Percentiles rank a stretch among this genome's conserved stretches.
Conservation (phyloP, 1,140 invertebrate genomes). For the Drosophila biarmipes region DNA sequence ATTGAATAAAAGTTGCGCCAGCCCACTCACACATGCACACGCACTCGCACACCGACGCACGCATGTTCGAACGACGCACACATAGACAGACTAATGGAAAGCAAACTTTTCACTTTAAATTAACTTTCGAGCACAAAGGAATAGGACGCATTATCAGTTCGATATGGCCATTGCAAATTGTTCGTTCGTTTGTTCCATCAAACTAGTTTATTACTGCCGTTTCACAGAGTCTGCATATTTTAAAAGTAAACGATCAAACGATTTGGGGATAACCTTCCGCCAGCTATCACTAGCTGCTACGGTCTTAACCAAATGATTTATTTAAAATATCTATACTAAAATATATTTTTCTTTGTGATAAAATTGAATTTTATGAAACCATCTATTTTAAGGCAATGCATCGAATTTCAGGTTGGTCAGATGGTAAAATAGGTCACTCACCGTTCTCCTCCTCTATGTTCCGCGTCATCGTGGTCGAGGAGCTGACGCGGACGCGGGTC, state of each 20-base stretch:
- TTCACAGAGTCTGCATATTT: neutral
- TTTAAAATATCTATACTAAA: neutral
- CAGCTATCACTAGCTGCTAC: too few relatives aligned
- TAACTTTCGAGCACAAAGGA: constrained; percentile 52
- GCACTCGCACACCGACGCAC: constrained; percentile 14
- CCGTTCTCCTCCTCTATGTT: constrained; percentile 83
- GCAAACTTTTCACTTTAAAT: constrained; percentile 78
- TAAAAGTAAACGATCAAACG: neutral
- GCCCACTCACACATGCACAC: constrained; percentile 16
- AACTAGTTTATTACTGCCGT: constrained; percentile 1
- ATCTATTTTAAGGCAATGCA: too few relatives aligned
- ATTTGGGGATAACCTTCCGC: too few relatives aligned
- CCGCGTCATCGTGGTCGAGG: constrained; percentile 77
- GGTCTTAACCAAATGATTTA: too few relatives aligned
- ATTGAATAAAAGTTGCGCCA: constrained; percentile 73
- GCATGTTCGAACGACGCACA: neutral
- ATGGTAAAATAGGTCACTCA: constrained; percentile 44
- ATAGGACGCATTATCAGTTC: constrained; percentile 23
- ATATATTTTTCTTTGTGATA: neutral
- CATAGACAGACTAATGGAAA: constrained; percentile 57
- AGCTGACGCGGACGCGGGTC: constrained; percentile 77
- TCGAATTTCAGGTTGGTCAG: too few relatives aligned
- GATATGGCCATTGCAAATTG: constrained; percentile 5
- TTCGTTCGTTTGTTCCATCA: constrained; percentile 2
- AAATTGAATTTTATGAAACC: too few relatives aligned